phyloP scores from a whole-genome alignment of 2,888 invertebrate species.

The Teleogryllus oceanicus region DNA sequence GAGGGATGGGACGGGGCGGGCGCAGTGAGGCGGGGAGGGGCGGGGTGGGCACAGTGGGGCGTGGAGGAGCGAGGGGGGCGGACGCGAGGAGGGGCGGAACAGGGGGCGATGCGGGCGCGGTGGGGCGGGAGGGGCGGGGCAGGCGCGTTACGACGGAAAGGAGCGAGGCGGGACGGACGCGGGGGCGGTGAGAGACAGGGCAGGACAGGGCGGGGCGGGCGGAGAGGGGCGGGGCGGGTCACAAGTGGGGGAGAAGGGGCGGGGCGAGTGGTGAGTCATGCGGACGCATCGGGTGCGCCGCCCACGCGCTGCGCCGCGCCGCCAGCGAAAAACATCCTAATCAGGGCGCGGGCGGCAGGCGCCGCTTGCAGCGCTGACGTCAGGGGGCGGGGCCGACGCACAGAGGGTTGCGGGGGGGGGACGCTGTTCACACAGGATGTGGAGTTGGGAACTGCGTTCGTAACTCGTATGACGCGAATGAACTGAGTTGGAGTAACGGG shows the following conservation, averaged over 20 bases:
- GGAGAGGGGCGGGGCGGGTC: no score
- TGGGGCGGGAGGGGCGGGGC: no score
- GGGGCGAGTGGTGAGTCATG: not conserved
- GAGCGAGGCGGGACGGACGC: no score
- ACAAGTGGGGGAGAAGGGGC: not conserved
- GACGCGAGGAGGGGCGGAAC: no score
- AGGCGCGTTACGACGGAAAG: no score
- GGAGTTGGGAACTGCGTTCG: no score
- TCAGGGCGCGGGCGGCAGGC: not conserved
- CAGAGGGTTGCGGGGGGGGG: not conserved
- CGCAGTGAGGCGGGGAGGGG: not conserved
- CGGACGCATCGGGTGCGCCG: not conserved
- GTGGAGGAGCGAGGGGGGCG: no score
- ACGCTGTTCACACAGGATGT: not conserved
- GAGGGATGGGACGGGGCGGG: not conserved
- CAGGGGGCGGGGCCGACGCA: not conserved
- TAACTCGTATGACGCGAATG: no score
- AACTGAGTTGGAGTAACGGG: no score
- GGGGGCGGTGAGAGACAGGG: no score
- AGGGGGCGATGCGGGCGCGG: accelerated
- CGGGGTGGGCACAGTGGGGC: accelerated
- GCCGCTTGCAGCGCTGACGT: not conserved
- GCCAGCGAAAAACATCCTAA: conserved; percentile 7
- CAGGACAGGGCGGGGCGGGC: no score
- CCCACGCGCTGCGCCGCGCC: not conserved